Evolutionary conservation across 2,797 vertebrate species (phyloP).

Genomic region (Anabas testudineus): DNA sequence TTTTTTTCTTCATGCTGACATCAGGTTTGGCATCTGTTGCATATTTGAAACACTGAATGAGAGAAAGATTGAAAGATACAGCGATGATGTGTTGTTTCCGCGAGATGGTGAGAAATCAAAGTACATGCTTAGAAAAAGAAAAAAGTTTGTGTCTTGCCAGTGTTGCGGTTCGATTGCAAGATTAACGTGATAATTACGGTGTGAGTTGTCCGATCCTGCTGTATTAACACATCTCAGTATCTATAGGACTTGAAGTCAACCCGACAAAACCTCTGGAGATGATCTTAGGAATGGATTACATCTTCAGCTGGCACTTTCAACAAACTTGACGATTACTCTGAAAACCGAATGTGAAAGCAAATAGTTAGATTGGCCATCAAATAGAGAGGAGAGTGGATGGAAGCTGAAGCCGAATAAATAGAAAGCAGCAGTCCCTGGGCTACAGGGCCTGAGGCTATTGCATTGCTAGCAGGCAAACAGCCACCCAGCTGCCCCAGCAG

Average conservation of each 20-base stretch:
- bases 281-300: neutral
- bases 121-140: constrained; percentile 17
- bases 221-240: neutral
- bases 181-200: neutral
- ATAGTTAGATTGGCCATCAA: constrained; percentile 40
- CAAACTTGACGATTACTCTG: constrained; percentile 29
- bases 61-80: constrained; percentile 32
- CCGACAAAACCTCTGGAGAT: neutral
- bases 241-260: neutral
- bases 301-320: constrained; percentile 18
- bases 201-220: neutral
- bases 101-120: constrained; percentile 18
- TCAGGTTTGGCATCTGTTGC: constrained; percentile 65
- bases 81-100: constrained; percentile 19
- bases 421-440: constrained; percentile 67
- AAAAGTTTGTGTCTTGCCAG: constrained; percentile 6
- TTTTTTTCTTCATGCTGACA: constrained; percentile 43
- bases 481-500: constrained; percentile 67
- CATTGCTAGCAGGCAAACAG: constrained; percentile 77
- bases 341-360: constrained; percentile 41
- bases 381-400: constrained; percentile 40
- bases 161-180: constrained; percentile 14
- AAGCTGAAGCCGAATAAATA: constrained; percentile 67
- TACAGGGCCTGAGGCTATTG: constrained; percentile 66
- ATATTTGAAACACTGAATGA: constrained; percentile 34